Evolutionary conservation across 1,140 invertebrate genomes (phyloP), one percentile per base, ranked within the genome.

Genomic region (Caerostris darwini): DNA sequence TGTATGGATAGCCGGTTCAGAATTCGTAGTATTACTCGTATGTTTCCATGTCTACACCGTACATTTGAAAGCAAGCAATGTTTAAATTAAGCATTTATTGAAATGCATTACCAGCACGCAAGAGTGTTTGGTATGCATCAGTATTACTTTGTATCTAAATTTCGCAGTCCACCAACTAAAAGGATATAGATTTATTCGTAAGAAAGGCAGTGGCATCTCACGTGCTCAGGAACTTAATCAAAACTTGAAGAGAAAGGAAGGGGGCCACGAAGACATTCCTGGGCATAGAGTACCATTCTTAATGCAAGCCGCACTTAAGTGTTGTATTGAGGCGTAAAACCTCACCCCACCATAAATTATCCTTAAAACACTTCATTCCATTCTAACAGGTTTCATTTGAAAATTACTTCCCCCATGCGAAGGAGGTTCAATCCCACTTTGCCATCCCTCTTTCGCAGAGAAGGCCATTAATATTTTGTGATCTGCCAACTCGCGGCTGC

Each of bases 281-380:
- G 19, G 69, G 34, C 69, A 77, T 77, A 77, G 50, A 77, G 69
- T 67, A 88, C 59, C 14, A 57, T 64, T 64, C 34, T n/a, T 88
- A 59, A 53, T n/a, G 59, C 86, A 88, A 88, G 53, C 82, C 12
- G 58, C 58, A n/a, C 10, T 61, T 7, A 17, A 67, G 59, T 88
- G 17, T 50, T 34, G 59, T 67, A 64, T 67, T 67, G 59, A 88
- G 61, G 59, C 34, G 86, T 67, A 64, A 85, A 85, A 85, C 82
- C 82, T 57, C 57, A 34, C 58, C 61, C 86, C 56, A n/a, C 64
- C 19, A 88, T 88, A 88, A 88, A 88, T 88, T 88, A 88, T 67
- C 86, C 86, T 67, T 88, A 88, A 88, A 88, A 88, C 86, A 67
- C 86, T 88, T 67, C 86, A 88, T 88, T 88, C 53, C 86, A 64